Evolutionary conservation across 2,113 vertebrate genomes (phyloP).

Genomic region (Daboia siamensis): DNA sequence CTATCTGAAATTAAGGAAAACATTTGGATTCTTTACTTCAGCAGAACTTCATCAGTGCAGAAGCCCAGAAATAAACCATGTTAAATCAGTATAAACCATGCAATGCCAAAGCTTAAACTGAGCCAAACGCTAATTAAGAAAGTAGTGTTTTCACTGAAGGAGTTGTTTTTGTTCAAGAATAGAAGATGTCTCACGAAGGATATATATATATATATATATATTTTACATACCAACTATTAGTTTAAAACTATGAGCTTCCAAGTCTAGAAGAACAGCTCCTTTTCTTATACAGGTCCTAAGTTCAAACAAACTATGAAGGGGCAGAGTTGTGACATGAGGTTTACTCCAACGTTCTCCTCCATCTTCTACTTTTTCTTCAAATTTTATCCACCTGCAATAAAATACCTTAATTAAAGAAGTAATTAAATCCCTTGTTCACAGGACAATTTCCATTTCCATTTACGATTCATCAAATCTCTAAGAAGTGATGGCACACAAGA

Average conservation of each 20-base stretch:
- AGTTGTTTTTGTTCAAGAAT: neutral
- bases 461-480: neutral
- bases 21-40: neutral
- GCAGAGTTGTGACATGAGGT: slow-evolving; percentile 68
- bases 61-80: neutral
- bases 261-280: slow-evolving; percentile 56
- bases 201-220: too few species aligned
- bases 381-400: slow-evolving; percentile 72
- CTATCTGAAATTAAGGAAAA: neutral
- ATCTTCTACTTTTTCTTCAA: slow-evolving; percentile 76
- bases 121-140: neutral
- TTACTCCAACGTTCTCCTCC: slow-evolving; percentile 69
- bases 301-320: slow-evolving; percentile 69
- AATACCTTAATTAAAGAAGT: neutral
- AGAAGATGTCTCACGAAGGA: neutral
- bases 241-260: slow-evolving; percentile 64
- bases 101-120: neutral
- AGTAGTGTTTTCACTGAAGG: neutral
- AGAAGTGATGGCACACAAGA: neutral
- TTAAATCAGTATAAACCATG: neutral
- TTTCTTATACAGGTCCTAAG: slow-evolving; percentile 55
- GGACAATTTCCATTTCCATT: neutral
- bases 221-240: slow-evolving; percentile 66
- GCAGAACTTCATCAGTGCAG: neutral
- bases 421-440: neutral